phyloP scores from a whole-genome alignment of 64 coral and sea anemone species.

The Orbicella faveolata region DNA sequence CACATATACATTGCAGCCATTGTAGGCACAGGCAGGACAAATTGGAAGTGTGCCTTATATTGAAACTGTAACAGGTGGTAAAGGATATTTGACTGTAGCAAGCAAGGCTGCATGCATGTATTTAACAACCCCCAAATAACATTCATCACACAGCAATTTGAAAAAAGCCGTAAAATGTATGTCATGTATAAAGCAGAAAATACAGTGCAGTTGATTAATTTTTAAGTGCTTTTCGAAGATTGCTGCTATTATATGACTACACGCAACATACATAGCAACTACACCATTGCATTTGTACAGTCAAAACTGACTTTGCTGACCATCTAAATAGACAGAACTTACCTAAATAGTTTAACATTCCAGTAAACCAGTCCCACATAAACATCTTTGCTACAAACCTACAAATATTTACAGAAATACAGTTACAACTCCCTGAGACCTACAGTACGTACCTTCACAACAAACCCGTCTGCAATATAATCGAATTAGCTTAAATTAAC shows the following conservation, averaged over 20 bases:
- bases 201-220: no score
- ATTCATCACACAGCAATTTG: no score
- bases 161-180: no score
- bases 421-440: neutral
- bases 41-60: neutral
- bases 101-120: no score
- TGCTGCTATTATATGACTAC: no score
- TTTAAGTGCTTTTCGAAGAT: no score
- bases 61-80: slow-evolving; percentile 15
- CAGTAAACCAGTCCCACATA: slow-evolving; percentile 95
- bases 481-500: neutral
- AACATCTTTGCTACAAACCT: slow-evolving; percentile 93
- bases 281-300: no score
- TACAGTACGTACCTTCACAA: neutral
- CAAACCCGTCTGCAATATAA: neutral
- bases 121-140: no score
- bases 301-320: no score
- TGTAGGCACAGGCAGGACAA: neutral
- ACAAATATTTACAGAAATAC: neutral
- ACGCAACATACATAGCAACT: no score
- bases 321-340: slow-evolving; percentile 2
- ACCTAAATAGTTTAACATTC: slow-evolving; percentile 85
- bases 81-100: no score
- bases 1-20: neutral
- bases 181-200: no score